Base-by-base conservation (phyloP, 1,140 invertebrate genomes). In the Pygmarrhopalites habei region DNA sequence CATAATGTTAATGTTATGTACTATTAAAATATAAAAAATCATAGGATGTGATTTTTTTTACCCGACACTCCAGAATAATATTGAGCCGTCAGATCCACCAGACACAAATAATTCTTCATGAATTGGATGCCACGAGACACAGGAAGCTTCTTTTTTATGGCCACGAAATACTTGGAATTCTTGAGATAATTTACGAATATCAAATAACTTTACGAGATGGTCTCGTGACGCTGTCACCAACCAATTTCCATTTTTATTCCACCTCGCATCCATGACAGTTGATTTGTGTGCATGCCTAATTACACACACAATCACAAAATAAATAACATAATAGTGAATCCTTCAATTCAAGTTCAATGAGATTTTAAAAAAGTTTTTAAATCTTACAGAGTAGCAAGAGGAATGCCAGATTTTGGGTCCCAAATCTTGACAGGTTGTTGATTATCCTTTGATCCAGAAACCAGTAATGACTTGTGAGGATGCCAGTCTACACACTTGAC, bases 401-500 rank as follows among this genome's bases (percentile, higher is more conserved):
- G 87, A 67, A 90, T 86, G 0, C 95, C 95, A 63, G 87, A 89
- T 76, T 95, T 95, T 10, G 96, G 94, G 82, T 99, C 97, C 97
- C 97, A 99, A 17, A 99, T 79, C 78, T 99, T 99, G 15, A 99
- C 91, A 12, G 97, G 97, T 74, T 99, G 97, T 74, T 99, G 97
- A 76, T 95, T 98, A 76, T 99, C 97, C 80, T 99, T 98, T 76
- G 94, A 98, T 0, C 97, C 97, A 17, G 95, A 98, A 23, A 96
- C 91, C 70, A 99, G 85, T 55, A 99, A 82, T 68, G 89, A 87
- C 78, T 98, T 98, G 67, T 92, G 89, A 4, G 97, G 96, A 82
- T 99, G 97, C 97, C 97, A 99, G 76, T 98, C 94, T 4, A 98
- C 92, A 78, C 95, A 98, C 77, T 98, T 98, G 0, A 99, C 97